These are phyloP conservation scores for Cyanoramphus novaezelandiae DNA, from an alignment of 2,113 vertebrate genomes.

Conservation along the genomic window DNA sequence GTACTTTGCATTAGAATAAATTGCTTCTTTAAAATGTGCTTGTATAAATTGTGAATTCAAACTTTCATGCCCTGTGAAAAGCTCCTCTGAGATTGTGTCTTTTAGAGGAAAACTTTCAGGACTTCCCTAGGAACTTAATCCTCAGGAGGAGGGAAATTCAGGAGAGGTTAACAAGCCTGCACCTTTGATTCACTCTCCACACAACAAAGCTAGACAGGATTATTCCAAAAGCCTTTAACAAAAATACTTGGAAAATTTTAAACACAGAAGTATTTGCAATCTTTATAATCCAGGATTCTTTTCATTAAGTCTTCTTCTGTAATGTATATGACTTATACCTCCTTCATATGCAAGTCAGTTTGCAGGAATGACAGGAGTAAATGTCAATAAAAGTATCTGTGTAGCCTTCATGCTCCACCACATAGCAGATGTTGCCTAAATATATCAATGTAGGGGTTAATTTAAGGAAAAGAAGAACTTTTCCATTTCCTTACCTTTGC, in stretches of 20 bases:
- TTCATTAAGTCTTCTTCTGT: neutral
- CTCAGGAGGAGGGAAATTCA: constrained; percentile 29
- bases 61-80: neutral
- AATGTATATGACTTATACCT: neutral
- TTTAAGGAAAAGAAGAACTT: neutral
- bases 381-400: neutral
- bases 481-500: neutral
- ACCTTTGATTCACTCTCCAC: constrained; percentile 23
- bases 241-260: constrained; percentile 34
- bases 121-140: constrained; percentile 38
- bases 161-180: constrained; percentile 10
- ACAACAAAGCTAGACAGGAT: neutral
- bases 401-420: neutral
- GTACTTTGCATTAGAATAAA: constrained; percentile 17
- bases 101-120: constrained; percentile 29
- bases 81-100: neutral
- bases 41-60: constrained; percentile 38
- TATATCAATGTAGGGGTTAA: neutral
- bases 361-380: neutral
- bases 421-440: neutral
- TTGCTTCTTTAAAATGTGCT: neutral
- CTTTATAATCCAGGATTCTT: neutral
- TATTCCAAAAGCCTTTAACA: constrained; percentile 40
- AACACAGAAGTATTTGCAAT: neutral
- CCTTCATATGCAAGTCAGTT: neutral